A percentile compares a stretch with the other conserved stretches of the same genome.
phyloP scores from a whole-genome alignment of 2,113 vertebrate genomes.

The Pitta sordida region DNA sequence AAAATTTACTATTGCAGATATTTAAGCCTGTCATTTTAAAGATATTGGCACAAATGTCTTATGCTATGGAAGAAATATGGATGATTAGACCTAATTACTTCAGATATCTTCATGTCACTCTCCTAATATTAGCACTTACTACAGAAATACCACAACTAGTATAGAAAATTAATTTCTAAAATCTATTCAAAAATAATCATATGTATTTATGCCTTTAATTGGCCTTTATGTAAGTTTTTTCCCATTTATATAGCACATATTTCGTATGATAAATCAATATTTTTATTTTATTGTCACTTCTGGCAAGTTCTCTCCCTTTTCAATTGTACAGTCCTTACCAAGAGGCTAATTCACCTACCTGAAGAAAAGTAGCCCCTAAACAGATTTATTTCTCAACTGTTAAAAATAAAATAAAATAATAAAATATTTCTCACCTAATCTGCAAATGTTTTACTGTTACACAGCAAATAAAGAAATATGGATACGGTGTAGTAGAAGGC shows the following conservation, averaged over 20 bases:
- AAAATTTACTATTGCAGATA: constrained; percentile 56
- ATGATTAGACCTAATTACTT: constrained; percentile 62
- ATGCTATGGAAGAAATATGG: constrained; percentile 62
- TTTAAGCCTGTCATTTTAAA: constrained; percentile 69
- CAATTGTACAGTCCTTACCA: background rate
- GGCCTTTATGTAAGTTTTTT: background rate
- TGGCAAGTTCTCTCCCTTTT: background rate
- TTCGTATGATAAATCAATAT: background rate
- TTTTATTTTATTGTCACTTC: background rate
- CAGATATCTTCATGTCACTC: background rate
- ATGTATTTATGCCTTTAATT: background rate
- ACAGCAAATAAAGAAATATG: background rate
- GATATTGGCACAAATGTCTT: constrained; percentile 57
- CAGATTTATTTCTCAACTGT: background rate
- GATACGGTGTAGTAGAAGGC: background rate
- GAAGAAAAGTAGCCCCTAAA: background rate
- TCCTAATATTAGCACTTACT: constrained; percentile 25
- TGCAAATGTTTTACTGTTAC: background rate
- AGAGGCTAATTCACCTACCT: background rate
- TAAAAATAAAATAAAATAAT: background rate
- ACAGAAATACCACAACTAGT: background rate
- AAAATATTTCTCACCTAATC: background rate
- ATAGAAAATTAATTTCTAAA: constrained; percentile 17
- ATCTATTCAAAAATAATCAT: background rate
- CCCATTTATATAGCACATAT: background rate